Conservation (phyloP, 2,888 invertebrate genomes). For the Coleophora flavipennella region DNA sequence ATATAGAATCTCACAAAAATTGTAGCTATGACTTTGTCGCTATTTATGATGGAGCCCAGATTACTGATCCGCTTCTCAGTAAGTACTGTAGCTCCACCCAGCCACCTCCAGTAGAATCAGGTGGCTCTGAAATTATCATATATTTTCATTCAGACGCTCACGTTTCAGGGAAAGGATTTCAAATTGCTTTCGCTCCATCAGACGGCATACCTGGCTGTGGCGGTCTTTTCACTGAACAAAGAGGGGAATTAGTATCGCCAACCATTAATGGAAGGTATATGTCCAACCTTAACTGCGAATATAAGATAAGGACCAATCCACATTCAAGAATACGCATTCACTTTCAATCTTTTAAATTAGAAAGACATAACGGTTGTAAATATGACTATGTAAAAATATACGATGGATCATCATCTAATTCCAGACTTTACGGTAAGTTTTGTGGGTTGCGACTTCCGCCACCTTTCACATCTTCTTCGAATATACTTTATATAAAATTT, state of each 20-base stretch:
- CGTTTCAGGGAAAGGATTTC: constrained; percentile 84
- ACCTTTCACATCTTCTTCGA: constrained; percentile 74
- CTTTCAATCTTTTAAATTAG: constrained; percentile 77
- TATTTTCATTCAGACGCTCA: constrained; percentile 87
- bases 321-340: constrained; percentile 77
- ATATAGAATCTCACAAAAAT: constrained; percentile 80
- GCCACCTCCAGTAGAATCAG: constrained; percentile 81
- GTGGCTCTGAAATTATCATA: constrained; percentile 75
- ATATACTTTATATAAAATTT: constrained; percentile 67
- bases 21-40: constrained; percentile 85
- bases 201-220: constrained; percentile 89
- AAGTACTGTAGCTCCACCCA: constrained; percentile 82
- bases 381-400: constrained; percentile 77
- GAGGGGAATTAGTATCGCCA: constrained; percentile 79
- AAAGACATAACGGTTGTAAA: constrained; percentile 70
- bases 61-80: constrained; percentile 66
- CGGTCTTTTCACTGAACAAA: constrained; percentile 76
- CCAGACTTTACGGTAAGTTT: constrained; percentile 79
- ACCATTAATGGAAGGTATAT: constrained; percentile 67
- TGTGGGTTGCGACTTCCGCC: constrained; percentile 80
- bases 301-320: constrained; percentile 78
- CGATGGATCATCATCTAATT: constrained; percentile 75
- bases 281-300: constrained; percentile 80
- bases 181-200: constrained; percentile 81
- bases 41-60: constrained; percentile 70